phyloP scores from a whole-genome alignment of 2,113 vertebrate genomes.

The Romanogobio albipinnatus region DNA sequence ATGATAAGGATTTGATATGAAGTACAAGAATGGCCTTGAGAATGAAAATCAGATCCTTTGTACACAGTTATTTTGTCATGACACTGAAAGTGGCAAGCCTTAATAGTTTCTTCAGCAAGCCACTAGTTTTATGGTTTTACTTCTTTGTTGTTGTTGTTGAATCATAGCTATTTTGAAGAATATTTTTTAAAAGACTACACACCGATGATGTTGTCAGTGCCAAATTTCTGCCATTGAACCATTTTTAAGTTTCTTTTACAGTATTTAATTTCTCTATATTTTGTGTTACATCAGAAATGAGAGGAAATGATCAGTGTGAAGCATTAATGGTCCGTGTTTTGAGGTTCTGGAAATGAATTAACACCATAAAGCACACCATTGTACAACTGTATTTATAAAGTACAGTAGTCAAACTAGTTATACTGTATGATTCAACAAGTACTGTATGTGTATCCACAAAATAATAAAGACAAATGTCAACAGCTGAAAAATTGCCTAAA shows the following conservation, averaged over 20 bases:
- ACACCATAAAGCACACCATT: slow-evolving; percentile 68
- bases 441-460: slow-evolving; percentile 60
- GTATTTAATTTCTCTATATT: slow-evolving; percentile 16
- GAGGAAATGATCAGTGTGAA: slow-evolving; percentile 20
- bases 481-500: slow-evolving; percentile 1
- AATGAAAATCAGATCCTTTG: slow-evolving; percentile 47
- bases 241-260: background rate
- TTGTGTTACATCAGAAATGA: slow-evolving; percentile 36
- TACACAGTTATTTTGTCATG: slow-evolving; percentile 28
- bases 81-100: slow-evolving; percentile 29
- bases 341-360: slow-evolving; percentile 48
- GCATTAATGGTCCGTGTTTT: slow-evolving; percentile 34
- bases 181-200: background rate
- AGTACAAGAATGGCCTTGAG: slow-evolving; percentile 46
- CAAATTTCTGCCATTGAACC: slow-evolving; percentile 18
- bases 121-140: slow-evolving; percentile 24
- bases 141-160: slow-evolving; percentile 8
- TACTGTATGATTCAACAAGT: slow-evolving; percentile 61
- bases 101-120: slow-evolving; percentile 42
- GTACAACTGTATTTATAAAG: slow-evolving; percentile 53
- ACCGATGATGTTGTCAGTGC: slow-evolving; percentile 27
- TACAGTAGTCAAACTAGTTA: slow-evolving; percentile 56
- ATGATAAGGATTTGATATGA: slow-evolving; percentile 70
- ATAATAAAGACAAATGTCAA: slow-evolving; percentile 65
- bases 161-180: background rate